These are phyloP conservation scores for Hybognathus amarus DNA, from an alignment of 2,797 vertebrate genomes.

Conservation along the genomic window DNA sequence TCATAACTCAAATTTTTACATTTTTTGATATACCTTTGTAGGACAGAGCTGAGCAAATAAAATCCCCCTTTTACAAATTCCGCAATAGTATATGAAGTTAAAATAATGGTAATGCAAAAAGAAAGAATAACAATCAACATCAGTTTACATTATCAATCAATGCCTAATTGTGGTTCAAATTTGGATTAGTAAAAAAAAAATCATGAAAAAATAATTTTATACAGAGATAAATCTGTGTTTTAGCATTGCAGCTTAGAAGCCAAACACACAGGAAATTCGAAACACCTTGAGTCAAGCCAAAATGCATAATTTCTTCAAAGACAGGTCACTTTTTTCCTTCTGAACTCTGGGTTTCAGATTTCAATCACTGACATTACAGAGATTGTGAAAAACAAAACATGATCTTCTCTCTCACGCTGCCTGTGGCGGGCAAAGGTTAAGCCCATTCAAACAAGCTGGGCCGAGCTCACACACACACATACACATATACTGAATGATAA, in stretches of 20 bases:
- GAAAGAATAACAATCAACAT: not conserved
- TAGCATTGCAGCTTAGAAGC: conserved; percentile 61
- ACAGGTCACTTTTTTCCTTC: not conserved
- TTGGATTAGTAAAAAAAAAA: not conserved
- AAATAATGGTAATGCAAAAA: not conserved
- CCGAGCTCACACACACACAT: conserved; percentile 9
- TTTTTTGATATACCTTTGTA: not conserved
- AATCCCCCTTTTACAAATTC: not conserved
- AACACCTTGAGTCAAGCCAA: conserved; percentile 55
- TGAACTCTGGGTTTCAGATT: conserved; percentile 65
- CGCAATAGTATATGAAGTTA: not conserved
- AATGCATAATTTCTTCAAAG: conserved; percentile 63
- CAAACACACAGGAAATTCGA: conserved; percentile 57
- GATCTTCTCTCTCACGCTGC: conserved; percentile 57
- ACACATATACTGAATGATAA: conserved; percentile 25
- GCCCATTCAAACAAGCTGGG: conserved; percentile 74
- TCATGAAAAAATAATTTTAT: not conserved
- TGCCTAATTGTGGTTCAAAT: not conserved
- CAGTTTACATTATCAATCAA: not conserved
- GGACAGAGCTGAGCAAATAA: not conserved
- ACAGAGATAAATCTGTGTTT: conserved; percentile 46
- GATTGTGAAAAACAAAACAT: conserved; percentile 70
- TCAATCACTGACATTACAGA: conserved; percentile 64
- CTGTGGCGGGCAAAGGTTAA: conserved; percentile 71
- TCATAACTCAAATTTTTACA: not conserved